phyloP scores from a whole-genome alignment of 2,797 vertebrate species.

The Alauda arvensis region DNA sequence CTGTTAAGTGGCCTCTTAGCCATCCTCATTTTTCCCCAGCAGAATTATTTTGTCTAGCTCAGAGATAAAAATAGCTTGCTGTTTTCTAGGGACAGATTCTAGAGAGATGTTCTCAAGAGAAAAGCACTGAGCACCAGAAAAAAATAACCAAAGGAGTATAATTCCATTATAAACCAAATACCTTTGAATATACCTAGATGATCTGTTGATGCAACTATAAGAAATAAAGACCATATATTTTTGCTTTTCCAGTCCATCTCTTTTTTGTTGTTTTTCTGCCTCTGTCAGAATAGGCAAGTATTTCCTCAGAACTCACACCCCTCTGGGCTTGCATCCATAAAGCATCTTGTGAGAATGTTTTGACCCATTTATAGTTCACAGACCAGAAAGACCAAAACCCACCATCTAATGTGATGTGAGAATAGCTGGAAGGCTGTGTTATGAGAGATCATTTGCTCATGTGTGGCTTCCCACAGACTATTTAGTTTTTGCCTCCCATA shows the following conservation, averaged over 20 bases:
- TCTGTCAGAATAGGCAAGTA: neutral
- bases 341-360: neutral
- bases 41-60: conserved; percentile 10
- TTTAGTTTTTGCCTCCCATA: neutral
- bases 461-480: neutral
- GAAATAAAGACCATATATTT: neutral
- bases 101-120: neutral
- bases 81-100: neutral
- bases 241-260: neutral
- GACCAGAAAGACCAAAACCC: neutral
- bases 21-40: neutral
- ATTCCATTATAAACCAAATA: neutral
- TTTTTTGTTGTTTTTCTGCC: neutral
- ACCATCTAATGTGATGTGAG: neutral
- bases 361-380: neutral
- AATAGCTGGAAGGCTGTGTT: neutral
- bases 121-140: neutral
- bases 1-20: neutral
- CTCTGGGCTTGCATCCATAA: neutral
- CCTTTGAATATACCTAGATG: neutral
- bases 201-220: neutral
- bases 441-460: neutral
- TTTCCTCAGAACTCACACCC: neutral
- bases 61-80: neutral
- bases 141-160: neutral